Evolutionary conservation across 2,113 vertebrate species (phyloP), one percentile per base, ranked within the genome.

Genomic region (Panurus biarmicus): DNA sequence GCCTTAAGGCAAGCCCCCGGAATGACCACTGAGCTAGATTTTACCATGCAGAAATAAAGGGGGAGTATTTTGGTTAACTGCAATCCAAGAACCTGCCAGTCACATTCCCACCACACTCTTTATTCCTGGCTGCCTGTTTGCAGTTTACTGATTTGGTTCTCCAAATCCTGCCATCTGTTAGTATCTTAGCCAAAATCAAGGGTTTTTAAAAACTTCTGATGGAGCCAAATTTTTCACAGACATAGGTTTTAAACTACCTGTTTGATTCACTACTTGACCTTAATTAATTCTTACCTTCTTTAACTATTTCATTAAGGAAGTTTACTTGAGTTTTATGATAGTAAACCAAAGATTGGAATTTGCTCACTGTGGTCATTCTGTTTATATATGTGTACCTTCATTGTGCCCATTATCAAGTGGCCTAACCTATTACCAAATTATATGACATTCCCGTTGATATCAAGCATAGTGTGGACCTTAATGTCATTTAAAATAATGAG

Each of bases 111-210:
- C 19, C 3, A 38, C 5, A 4, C 4, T 76, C 17, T 92, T 50
- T 64, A 21, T 69, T 72, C 31, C 15, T 64, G 8, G 4, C 20
- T 89, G 23, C 21, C 9, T 36, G 8, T 33, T 53, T 0, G 0
- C 26, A 36, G 7, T 79, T 93, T 50, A 53, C 33, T 62, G 25
- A 86, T 86, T 53, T 78, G 11, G 5, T 13, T 73, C 53, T 80
- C 50, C 22, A 58, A 76, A 84, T 33, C 12, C 31, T 58, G 20
- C 20, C 25, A 77, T 73, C 23, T 89, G 2, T 67, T 94, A 81
- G 21, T 50, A 70, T 13, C 11, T 66, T 70, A 90, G 54, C 14
- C 26, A 54, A 94, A 87, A 70, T 65, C 51, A 85, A 33, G 57
- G 9, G 5, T 5, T 11, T 84, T 57, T 53, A 36, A 38, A 78